Evolutionary conservation across 2,797 vertebrate species (phyloP), one percentile per base, ranked within the genome.

Genomic region (Poecile montanus): DNA sequence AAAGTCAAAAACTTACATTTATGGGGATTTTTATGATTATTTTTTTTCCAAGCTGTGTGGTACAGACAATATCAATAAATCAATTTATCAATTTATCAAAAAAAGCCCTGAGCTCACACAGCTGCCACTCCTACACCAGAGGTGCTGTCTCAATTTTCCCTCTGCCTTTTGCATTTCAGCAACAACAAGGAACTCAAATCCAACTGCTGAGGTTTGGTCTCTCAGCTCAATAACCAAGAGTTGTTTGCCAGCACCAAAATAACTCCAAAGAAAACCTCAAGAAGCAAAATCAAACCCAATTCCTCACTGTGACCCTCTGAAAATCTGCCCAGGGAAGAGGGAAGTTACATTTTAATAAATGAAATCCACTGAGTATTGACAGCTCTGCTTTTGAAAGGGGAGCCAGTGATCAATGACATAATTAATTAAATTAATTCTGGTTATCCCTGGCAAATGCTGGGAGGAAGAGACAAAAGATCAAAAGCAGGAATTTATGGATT

Each of bases 11-110:
- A 2, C 4, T 26, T 16, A 11, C 6, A 12, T 13, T 40, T 4
- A 4, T 42, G 23, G 34, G 8, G 1, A 2, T 23, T 15, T 53
- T 40, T 9, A 9, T 11, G 21, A 10, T 21, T 7, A 0, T 4
- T 51, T 56, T 38, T 51, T 34, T 5, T 5, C 2, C 7, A 6
- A 58, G 26, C 22, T 50, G 18, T 9, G 3, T 11, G 65, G 50
- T 45, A 38, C 4, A 63, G 11, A 62, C 6, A 34, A 21, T 6
- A 60, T 11, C 15, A 29, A 50, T 48, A 48, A 66, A 61, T 16
- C 12, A 20, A 42, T 40, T 58, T 57, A 57, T 65, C 65, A 66
- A 34, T 34, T 34, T 34, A 34, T 34, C 34, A 34, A 34, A 34
- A 36, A 34, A 60, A 53, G 32, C 32, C 44, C 22, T 85, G 45